Percentiles rank a stretch among this genome's conserved stretches.
phyloP scores from a whole-genome alignment of 2,797 vertebrate genomes.

The Hyperoplus immaculatus region DNA sequence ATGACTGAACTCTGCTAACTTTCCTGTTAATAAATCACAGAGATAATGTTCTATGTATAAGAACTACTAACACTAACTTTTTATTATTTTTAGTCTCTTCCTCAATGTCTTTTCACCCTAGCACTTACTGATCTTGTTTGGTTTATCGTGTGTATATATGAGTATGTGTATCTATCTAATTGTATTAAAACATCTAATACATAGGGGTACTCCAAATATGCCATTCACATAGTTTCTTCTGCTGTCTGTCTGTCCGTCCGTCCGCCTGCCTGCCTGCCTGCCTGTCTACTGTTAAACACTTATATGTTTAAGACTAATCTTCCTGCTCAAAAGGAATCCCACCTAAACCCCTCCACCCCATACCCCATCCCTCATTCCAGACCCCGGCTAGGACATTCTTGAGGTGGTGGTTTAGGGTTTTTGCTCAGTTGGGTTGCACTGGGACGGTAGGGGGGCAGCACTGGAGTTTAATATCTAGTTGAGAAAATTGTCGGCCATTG shows the following conservation, averaged over 20 bases:
- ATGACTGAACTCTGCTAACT: slow-evolving; percentile 57
- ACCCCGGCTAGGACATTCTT: slow-evolving; percentile 69
- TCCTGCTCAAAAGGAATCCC: slow-evolving; percentile 55
- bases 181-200: neutral
- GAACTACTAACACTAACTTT: slow-evolving; percentile 18
- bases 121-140: too few species aligned
- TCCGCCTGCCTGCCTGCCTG: slow-evolving; percentile 10
- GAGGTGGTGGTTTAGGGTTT: slow-evolving; percentile 65
- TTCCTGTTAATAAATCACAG: slow-evolving; percentile 71
- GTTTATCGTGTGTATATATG: too few species aligned
- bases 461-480: slow-evolving; percentile 71
- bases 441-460: slow-evolving; percentile 57
- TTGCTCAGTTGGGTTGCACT: slow-evolving; percentile 71
- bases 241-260: slow-evolving; percentile 37
- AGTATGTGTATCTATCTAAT: too few species aligned
- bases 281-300: slow-evolving; percentile 53
- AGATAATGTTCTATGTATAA: slow-evolving; percentile 29
- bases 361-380: slow-evolving; percentile 62
- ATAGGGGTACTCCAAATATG: slow-evolving; percentile 12
- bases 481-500: slow-evolving; percentile 67
- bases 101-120: too few species aligned
- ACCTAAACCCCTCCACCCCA: slow-evolving; percentile 36
- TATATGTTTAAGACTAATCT: slow-evolving; percentile 58
- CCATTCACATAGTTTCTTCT: slow-evolving; percentile 39
- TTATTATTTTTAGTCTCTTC: too few species aligned